phyloP scores from a whole-genome alignment of 2,888 invertebrate genomes.

The Xanthostigma xanthostigma region DNA sequence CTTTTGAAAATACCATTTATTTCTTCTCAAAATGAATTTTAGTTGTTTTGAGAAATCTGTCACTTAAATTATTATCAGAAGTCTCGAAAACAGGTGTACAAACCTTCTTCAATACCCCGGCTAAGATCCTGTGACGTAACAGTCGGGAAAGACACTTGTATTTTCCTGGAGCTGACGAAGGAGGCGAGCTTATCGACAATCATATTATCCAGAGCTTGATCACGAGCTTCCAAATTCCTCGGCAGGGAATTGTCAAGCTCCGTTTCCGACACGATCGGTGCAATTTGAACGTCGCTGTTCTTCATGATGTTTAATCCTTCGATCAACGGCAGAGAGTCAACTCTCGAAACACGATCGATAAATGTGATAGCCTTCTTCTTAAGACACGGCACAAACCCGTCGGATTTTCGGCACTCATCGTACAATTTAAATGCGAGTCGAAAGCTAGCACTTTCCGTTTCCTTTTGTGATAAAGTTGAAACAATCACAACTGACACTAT shows the following conservation, averaged over 20 bases:
- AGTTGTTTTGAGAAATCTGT: too few relatives aligned
- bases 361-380: slow-evolving; percentile 71
- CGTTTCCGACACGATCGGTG: slow-evolving; percentile 40
- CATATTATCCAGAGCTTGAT: slow-evolving; percentile 50
- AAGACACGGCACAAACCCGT: slow-evolving; percentile 52
- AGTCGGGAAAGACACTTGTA: slow-evolving; percentile 63
- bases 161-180: slow-evolving; percentile 57
- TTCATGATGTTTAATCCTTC: slow-evolving; percentile 55
- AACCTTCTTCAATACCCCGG: slow-evolving; percentile 63
- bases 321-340: slow-evolving; percentile 44
- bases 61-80: too few relatives aligned
- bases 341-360: slow-evolving; percentile 57
- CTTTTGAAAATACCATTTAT: too few relatives aligned
- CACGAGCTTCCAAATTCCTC: slow-evolving; percentile 47
- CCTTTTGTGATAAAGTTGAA: slow-evolving; percentile 20
- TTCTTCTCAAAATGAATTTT: too few relatives aligned
- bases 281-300: slow-evolving; percentile 24
- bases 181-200: slow-evolving; percentile 54
- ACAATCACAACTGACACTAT: slow-evolving; percentile 17
- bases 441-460: slow-evolving; percentile 40
- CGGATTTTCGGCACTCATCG: slow-evolving; percentile 59
- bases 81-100: slow-evolving; percentile 12
- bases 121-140: slow-evolving; percentile 51
- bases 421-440: slow-evolving; percentile 54
- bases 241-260: slow-evolving; percentile 54